These are phyloP conservation scores for Drosophila rubida DNA, from an alignment of 2,888 invertebrate species.

Conservation along the genomic window DNA sequence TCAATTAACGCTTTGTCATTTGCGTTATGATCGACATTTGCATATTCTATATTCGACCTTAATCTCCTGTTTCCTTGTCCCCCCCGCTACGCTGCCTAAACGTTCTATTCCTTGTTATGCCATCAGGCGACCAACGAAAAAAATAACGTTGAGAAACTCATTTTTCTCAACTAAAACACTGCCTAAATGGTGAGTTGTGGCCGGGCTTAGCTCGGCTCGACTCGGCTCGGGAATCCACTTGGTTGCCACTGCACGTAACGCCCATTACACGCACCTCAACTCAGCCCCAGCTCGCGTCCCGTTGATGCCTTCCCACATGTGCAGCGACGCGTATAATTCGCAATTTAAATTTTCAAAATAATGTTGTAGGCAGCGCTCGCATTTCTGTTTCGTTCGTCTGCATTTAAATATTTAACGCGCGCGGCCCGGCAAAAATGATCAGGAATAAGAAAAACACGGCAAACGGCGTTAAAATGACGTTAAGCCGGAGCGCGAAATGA, in stretches of 20 bases:
- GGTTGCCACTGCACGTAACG: constrained; percentile 48
- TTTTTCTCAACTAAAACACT: constrained; percentile 22
- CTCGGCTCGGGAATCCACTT: constrained; percentile 23
- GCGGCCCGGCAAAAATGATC: constrained; percentile 5
- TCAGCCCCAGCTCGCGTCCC: too few species aligned
- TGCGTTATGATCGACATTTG: neutral
- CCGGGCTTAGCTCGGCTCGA: constrained; percentile 1
- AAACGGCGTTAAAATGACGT: constrained; percentile 48
- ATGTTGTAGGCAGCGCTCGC: constrained; percentile 34
- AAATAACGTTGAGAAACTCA: constrained; percentile 5
- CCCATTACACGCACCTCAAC: constrained; percentile 55
- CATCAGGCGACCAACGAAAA: neutral
- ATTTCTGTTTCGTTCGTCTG: constrained; percentile 12
- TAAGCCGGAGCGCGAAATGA: constrained; percentile 33
- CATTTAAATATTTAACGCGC: constrained; percentile 45
- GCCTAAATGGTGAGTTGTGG: constrained; percentile 27
- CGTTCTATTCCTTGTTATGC: neutral
- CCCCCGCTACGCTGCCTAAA: neutral
- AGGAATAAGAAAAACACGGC: constrained; percentile 6
- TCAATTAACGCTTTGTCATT: neutral
- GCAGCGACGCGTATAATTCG: constrained; percentile 51
- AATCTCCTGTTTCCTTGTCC: neutral
- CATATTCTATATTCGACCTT: neutral
- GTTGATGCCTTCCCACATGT: constrained; percentile 34
- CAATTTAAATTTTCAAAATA: constrained; percentile 59